A percentile compares a stretch with the other conserved stretches of the same genome.
Conservation (phyloP, 2,113 vertebrate genomes). For the Pachypanchax playfairii region DNA sequence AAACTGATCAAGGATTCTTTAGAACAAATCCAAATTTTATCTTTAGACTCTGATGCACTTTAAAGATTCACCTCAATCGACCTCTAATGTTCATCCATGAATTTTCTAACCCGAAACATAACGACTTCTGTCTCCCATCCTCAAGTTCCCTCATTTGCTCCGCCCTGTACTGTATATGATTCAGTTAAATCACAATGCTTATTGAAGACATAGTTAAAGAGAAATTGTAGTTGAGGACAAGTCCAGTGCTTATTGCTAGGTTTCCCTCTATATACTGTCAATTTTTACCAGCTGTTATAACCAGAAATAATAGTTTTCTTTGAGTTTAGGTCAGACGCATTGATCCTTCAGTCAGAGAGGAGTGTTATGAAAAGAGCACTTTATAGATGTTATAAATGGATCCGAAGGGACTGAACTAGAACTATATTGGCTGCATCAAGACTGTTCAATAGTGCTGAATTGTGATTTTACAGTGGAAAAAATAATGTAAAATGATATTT, state of each 20-base stretch:
- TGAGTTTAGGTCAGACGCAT: not conserved
- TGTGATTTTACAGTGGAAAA: no score
- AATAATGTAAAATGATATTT: no score
- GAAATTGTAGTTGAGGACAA: not conserved
- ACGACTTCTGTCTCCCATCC: not conserved
- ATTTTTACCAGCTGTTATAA: not conserved
- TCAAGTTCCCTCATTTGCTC: no score
- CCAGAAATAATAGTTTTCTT: not conserved
- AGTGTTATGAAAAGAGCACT: not conserved
- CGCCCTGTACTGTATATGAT: not conserved
- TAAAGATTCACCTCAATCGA: slow-evolving; percentile 8
- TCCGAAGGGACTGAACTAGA: not conserved
- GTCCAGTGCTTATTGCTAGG: not conserved
- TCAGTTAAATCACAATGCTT: not conserved
- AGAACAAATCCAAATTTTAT: slow-evolving; percentile 17
- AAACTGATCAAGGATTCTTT: slow-evolving; percentile 13
- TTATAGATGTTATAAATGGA: not conserved
- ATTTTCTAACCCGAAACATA: not conserved
- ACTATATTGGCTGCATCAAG: not conserved
- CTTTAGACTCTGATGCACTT: slow-evolving; percentile 9
- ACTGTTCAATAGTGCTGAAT: no score
- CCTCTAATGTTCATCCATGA: not conserved
- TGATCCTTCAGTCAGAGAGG: not conserved
- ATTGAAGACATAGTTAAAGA: not conserved
- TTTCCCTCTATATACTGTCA: not conserved